Evolutionary conservation across 2,888 invertebrate species (phyloP), one percentile per base, ranked within the genome.

Genomic region (Ligdia adustata): DNA sequence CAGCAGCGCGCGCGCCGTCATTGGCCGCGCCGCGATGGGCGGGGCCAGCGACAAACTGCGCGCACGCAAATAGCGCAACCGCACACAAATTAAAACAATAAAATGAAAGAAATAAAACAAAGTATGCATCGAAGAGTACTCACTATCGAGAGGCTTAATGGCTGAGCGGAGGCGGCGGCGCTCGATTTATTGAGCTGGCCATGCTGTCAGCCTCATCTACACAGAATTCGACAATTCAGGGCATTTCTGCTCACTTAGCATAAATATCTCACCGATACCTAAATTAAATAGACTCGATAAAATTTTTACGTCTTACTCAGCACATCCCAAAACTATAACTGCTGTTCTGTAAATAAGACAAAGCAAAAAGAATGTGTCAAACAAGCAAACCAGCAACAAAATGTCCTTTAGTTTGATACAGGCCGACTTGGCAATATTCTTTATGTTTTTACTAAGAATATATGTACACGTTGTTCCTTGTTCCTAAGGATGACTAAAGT

Each of bases 11-110:
- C 67, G 72, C 57, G 75, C 72, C 75, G 74, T 76, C 61, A 89
- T 89, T 89, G 89, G 89, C 64, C 78, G 73, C 66, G 70, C 71
- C 67, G 64, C 66, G 74, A 75, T 71, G 80, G 83, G 83, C 83
- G 82, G 76, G 81, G 81, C 82, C 58, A 63, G 76, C 82, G 81
- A 81, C 85, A 81, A 82, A 82, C 84, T 83, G 89, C 89, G 89
- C 88, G 77, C 87, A 89, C 89, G 89, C 89, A 89, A 88, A 87
- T 88, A 87, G 85, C 88, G 83, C 87, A 84, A 82, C 84, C 83
- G 82, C 81, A 82, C 88, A 85, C 87, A 83, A 89, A 90, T 89
- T 89, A 90, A 90, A 90, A 89, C 89, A 89, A 89, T 89, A 88
- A 89, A 88, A 88, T 86, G 78, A 85, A 84, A 82, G 79, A 86